Conservation (phyloP, 1,140 invertebrate species). For the Bombus polaris region DNA sequence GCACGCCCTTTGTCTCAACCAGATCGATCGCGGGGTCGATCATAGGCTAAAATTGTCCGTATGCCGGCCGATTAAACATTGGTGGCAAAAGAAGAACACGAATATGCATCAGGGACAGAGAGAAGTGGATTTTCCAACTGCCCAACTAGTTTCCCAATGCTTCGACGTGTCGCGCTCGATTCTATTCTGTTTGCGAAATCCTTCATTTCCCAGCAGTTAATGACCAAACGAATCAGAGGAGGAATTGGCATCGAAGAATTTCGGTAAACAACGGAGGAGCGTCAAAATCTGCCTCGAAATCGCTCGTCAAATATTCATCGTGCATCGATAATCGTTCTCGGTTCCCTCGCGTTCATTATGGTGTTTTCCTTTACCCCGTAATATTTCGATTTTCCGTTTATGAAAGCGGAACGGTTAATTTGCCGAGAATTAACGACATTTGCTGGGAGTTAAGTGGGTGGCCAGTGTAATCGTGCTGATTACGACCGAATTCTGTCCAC, state of each 20-base stretch:
- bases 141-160: too few relatives aligned
- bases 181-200: slow-evolving; percentile 27
- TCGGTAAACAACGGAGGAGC: slow-evolving; percentile 22
- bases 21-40: too few relatives aligned
- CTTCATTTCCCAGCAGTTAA: slow-evolving; percentile 33
- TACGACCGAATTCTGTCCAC: slow-evolving; percentile 48
- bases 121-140: too few relatives aligned
- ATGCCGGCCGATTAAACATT: too few relatives aligned
- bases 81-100: not conserved
- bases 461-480: slow-evolving; percentile 60
- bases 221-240: not conserved
- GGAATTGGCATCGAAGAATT: slow-evolving; percentile 7
- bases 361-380: not conserved
- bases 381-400: slow-evolving; percentile 45
- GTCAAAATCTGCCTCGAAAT: slow-evolving; percentile 31
- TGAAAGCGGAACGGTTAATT: slow-evolving; percentile 59
- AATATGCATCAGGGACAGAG: too few relatives aligned
- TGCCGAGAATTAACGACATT: slow-evolving; percentile 57
- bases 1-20: slow-evolving; percentile 14
- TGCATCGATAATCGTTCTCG: slow-evolving; percentile 50
- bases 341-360: not conserved
- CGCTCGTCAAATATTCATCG: slow-evolving; percentile 37
- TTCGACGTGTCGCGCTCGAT: not conserved
- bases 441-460: slow-evolving; percentile 53
- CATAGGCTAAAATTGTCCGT: too few relatives aligned